phyloP scores from a whole-genome alignment of 2,888 invertebrate species.

The Nezara viridula region DNA sequence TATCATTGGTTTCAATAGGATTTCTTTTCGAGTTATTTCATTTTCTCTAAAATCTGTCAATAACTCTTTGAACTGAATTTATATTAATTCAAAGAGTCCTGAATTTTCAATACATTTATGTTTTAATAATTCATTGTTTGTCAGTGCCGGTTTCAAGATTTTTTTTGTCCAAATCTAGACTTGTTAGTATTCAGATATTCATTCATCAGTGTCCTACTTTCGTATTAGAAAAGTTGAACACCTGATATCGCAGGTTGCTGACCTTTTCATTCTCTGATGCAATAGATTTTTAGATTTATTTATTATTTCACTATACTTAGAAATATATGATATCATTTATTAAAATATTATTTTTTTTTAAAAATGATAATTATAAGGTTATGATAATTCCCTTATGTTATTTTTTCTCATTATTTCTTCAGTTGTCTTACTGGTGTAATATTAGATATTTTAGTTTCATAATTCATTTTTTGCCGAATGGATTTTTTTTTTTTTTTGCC shows the following conservation, averaged over 20 bases:
- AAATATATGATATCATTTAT: not conserved
- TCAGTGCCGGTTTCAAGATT: too few relatives aligned
- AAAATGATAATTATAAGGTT: not conserved
- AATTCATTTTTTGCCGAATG: too few relatives aligned
- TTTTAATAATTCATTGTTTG: too few relatives aligned
- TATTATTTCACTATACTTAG: not conserved
- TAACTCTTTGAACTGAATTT: not conserved
- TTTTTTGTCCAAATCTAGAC: not conserved
- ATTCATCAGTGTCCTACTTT: slow-evolving; percentile 1
- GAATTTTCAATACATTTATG: too few relatives aligned
- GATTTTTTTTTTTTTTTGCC: too few relatives aligned
- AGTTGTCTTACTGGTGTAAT: not conserved
- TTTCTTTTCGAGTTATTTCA: not conserved
- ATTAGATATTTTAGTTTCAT: not conserved
- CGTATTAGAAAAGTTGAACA: slow-evolving; percentile 33
- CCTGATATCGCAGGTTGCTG: slow-evolving; percentile 17
- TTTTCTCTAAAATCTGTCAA: not conserved
- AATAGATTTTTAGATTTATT: slow-evolving; percentile 2
- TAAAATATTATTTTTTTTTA: not conserved
- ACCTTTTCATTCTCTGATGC: slow-evolving; percentile 9
- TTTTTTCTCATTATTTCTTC: not conserved
- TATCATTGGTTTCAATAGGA: not conserved
- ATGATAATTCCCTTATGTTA: not conserved
- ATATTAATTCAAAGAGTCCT: too few relatives aligned
- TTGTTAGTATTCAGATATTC: not conserved